Conservation (phyloP, 2,113 vertebrate genomes). For the Serinus canaria region DNA sequence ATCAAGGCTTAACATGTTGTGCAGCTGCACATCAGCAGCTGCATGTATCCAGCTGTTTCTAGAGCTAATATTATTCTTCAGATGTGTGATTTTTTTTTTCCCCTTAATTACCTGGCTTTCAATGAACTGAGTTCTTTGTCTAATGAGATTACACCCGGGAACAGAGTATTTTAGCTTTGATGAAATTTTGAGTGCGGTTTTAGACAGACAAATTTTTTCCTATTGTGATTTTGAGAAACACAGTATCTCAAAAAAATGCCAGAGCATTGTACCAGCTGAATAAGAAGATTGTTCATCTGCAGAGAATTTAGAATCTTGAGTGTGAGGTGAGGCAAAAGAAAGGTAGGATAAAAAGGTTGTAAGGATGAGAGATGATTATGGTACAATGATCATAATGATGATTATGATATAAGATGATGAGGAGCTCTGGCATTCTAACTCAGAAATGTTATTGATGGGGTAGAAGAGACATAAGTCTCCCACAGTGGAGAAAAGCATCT, state of each 20-base stretch:
- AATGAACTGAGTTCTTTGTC: neutral
- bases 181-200: neutral
- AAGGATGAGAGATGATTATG: neutral
- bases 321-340: neutral
- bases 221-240: neutral
- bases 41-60: constrained; percentile 35
- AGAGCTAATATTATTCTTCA: constrained; percentile 11
- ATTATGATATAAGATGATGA: neutral
- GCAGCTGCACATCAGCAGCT: constrained; percentile 12
- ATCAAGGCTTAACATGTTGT: neutral
- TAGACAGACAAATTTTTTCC: neutral
- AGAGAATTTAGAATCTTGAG: neutral
- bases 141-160: neutral
- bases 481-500: neutral
- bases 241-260: neutral
- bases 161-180: neutral
- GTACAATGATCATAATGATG: neutral
- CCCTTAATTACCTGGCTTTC: constrained; percentile 10
- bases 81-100: neutral
- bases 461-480: neutral
- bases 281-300: neutral
- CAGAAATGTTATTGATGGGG: neutral
- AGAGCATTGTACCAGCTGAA: neutral
- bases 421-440: neutral
- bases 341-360: neutral